A percentile compares a stretch with the other conserved stretches of the same genome.
Conservation (phyloP, 23 tunicate genomes). For the Halocynthia roretzi region DNA sequence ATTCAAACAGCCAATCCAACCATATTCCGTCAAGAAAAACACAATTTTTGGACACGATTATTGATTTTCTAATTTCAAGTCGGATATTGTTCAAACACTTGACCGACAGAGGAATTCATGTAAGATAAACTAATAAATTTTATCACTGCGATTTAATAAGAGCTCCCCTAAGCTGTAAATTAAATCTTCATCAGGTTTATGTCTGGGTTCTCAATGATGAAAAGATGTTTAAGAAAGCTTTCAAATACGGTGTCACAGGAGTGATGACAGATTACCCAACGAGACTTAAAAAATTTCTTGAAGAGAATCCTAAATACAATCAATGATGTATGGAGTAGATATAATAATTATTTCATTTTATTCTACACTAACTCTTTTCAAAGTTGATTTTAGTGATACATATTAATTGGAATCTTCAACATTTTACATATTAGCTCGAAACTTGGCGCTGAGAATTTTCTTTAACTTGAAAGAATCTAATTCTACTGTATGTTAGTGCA, state of each 20-base stretch:
- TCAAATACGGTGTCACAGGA: slow-evolving; percentile 63
- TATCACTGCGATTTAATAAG: background rate
- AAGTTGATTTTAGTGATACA: too few species aligned
- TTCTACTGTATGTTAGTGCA: too few species aligned
- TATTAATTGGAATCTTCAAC: too few species aligned
- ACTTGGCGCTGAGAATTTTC: too few species aligned
- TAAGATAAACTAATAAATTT: slow-evolving; percentile 19
- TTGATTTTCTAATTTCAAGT: slow-evolving; percentile 48
- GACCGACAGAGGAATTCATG: slow-evolving; percentile 80
- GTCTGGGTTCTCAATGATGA: slow-evolving; percentile 90
- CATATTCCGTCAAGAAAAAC: background rate
- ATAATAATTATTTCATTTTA: too few species aligned
- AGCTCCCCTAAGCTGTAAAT: background rate
- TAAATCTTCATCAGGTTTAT: slow-evolving; percentile 42
- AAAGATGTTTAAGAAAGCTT: slow-evolving; percentile 66
- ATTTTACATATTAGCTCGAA: too few species aligned
- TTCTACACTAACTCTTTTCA: too few species aligned
- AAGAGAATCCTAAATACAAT: slow-evolving; percentile 63
- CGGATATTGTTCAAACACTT: slow-evolving; percentile 48
- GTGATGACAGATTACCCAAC: slow-evolving; percentile 93
- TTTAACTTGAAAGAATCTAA: too few species aligned
- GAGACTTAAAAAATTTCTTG: slow-evolving; percentile 54
- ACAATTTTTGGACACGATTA: slow-evolving; percentile 6
- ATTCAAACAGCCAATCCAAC: too few species aligned
- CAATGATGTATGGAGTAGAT: too few species aligned